Evolutionary conservation across 64 coral and sea anemone species (phyloP).

Genomic region (Catalaphyllia jardinei): DNA sequence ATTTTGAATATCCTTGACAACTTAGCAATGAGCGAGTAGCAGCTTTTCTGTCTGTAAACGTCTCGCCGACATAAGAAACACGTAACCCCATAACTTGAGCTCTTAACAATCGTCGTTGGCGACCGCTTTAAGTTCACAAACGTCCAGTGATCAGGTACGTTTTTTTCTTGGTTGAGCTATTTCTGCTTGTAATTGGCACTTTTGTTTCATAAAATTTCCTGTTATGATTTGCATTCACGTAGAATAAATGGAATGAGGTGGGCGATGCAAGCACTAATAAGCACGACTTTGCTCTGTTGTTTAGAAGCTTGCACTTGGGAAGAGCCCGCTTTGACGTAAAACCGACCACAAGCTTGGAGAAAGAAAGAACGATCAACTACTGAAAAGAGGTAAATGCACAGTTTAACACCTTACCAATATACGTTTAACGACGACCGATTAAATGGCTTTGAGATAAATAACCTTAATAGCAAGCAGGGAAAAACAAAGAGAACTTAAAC

Average conservation of each 20-base stretch:
- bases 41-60: neutral
- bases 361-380: neutral
- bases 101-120: neutral
- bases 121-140: neutral
- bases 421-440: neutral
- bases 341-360: neutral
- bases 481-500: neutral
- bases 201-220: neutral
- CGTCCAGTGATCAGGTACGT: neutral
- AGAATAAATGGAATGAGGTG: neutral
- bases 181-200: neutral
- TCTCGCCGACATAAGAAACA: neutral
- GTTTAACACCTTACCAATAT: neutral
- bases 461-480: neutral
- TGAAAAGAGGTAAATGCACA: neutral
- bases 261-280: neutral
- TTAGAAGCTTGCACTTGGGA: neutral
- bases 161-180: slow-evolving; percentile 12
- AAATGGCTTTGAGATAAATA: neutral
- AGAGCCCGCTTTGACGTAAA: neutral
- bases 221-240: slow-evolving; percentile 7
- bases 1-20: neutral
- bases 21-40: neutral
- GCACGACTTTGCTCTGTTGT: neutral
- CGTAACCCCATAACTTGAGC: neutral